phyloP scores from a whole-genome alignment of 2,113 vertebrate species.

The Anoura caudifer region DNA sequence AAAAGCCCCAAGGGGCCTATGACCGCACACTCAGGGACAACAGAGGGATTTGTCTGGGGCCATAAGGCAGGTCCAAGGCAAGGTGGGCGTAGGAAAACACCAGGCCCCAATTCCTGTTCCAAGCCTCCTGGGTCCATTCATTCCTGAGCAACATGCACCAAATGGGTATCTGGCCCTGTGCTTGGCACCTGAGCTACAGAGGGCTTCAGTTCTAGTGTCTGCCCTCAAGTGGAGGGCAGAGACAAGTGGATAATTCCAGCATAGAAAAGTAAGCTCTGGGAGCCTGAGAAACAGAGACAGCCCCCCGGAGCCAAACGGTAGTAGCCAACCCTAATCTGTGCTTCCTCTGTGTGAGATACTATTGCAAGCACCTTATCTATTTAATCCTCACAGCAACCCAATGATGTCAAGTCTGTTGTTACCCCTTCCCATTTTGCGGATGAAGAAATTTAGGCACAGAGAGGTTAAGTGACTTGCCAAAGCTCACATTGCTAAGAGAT shows the following conservation, averaged over 20 bases:
- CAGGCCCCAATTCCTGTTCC: neutral
- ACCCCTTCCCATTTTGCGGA: neutral
- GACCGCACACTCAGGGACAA: neutral
- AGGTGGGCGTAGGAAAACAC: neutral
- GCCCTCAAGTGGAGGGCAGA: neutral
- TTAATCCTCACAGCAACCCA: neutral
- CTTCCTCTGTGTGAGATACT: neutral
- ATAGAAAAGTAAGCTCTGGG: neutral
- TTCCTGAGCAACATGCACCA: neutral
- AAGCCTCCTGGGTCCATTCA: neutral
- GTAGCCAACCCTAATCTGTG: neutral
- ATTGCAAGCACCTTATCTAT: neutral
- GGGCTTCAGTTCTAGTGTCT: neutral
- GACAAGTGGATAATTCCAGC: neutral
- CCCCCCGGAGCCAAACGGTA: rapidly evolving
- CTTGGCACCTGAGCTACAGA: neutral
- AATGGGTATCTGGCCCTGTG: neutral
- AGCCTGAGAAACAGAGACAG: neutral
- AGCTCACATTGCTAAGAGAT: neutral
- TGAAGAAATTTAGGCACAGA: neutral
- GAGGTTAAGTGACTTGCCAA: neutral
- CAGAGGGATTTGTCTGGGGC: neutral
- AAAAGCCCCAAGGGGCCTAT: neutral
- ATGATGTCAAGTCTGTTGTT: neutral
- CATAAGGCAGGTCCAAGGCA: neutral